Percentiles rank a stretch among this genome's conserved stretches.
phyloP scores from a whole-genome alignment of 1,140 invertebrate species.

The Bathynomus jamesi region DNA sequence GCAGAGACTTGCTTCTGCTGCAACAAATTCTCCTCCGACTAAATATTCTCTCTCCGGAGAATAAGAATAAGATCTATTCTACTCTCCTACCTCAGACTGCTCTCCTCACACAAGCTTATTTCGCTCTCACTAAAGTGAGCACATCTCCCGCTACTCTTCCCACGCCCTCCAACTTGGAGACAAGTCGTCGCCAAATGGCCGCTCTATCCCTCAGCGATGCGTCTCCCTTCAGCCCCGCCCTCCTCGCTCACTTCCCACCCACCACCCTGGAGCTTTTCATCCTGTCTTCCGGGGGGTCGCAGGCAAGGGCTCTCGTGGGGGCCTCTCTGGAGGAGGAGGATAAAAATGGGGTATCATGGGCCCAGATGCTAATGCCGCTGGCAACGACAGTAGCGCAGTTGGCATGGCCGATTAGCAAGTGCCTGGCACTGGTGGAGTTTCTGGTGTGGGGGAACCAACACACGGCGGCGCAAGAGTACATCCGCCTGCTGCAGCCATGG shows the following conservation, averaged over 20 bases:
- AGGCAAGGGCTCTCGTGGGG: conserved; percentile 19
- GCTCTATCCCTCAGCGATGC: conserved; percentile 20
- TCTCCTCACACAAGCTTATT: conserved; percentile 67
- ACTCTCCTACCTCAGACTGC: conserved; percentile 54
- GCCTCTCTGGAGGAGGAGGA: conserved; percentile 10
- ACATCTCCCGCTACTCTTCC: conserved; percentile 20
- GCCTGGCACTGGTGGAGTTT: conserved; percentile 72
- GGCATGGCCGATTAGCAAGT: conserved; percentile 65
- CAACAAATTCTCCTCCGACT: conserved; percentile 52
- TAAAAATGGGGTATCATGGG: conserved; percentile 11
- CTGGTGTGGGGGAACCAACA: conserved; percentile 64
- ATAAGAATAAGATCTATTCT: conserved; percentile 36
- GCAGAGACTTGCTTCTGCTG: conserved; percentile 60
- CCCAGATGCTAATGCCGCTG: conserved; percentile 21
- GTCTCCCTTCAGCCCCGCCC: neutral
- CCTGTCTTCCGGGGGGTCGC: conserved; percentile 18
- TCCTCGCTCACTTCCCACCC: conserved; percentile 4
- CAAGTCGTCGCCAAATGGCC: conserved; percentile 27
- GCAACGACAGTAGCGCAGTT: conserved; percentile 30
- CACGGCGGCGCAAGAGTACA: conserved; percentile 67
- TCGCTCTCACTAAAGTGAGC: conserved; percentile 63
- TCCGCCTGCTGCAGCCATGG: conserved; percentile 65
- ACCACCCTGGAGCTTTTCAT: conserved; percentile 32
- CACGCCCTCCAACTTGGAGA: conserved; percentile 16
- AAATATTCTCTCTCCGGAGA: conserved; percentile 39